Conservation (phyloP, 2,113 vertebrate species). For the Pseudorhombus dupliciocellatus region DNA sequence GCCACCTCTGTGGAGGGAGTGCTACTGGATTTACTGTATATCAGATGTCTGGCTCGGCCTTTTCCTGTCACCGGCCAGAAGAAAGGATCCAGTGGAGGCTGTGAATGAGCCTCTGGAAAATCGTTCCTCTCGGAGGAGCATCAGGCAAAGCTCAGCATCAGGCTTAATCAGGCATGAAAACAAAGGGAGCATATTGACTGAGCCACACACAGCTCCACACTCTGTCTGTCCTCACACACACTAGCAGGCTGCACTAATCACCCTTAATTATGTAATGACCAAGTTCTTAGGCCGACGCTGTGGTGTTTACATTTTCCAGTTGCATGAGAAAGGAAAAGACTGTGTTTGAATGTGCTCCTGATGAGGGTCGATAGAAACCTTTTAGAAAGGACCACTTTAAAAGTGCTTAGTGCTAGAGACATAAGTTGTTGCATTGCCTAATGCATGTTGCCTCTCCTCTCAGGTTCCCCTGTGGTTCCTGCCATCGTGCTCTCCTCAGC, state of each 20-base stretch:
- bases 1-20: conserved; percentile 3
- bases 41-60: background rate
- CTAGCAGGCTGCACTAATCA: conserved; percentile 48
- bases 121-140: conserved; percentile 15
- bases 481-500: conserved; percentile 51
- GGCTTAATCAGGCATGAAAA: conserved; percentile 29
- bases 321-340: background rate
- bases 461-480: conserved; percentile 68
- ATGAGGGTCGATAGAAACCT: background rate
- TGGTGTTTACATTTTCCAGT: conserved; percentile 25
- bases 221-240: conserved; percentile 2
- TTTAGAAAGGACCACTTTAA: background rate
- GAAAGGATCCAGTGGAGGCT: conserved; percentile 27
- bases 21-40: conserved; percentile 1
- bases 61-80: background rate
- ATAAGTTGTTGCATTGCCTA: background rate
- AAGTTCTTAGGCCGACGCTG: conserved; percentile 10
- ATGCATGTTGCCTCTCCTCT: conserved; percentile 2
- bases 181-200: conserved; percentile 8
- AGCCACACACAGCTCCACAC: conserved; percentile 20
- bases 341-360: background rate
- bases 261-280: conserved; percentile 42
- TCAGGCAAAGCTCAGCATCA: conserved; percentile 32
- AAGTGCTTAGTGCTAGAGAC: conserved; percentile 5
- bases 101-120: conserved; percentile 24